Base-by-base conservation (phyloP, 2,113 vertebrate species). In the Australoheros scitulus region DNA sequence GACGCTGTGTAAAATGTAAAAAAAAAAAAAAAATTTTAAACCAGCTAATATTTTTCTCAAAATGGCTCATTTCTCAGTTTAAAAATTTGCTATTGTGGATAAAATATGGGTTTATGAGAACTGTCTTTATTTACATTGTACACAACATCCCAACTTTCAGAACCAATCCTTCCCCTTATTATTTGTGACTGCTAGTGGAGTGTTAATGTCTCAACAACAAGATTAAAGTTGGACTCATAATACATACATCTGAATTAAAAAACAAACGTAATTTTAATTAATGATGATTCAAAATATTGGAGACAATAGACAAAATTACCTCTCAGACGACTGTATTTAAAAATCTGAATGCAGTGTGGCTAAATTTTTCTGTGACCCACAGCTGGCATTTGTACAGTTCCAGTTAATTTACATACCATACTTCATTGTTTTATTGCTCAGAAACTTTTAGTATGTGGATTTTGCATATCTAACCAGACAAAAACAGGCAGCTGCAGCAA, bases 401-500 rank as follows among this genome's bases (percentile, higher is more conserved):
- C 17, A 58, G 14, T 50, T 1, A 22, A 63, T 61, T 36, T 52
- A n/a, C n/a, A n/a, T n/a, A 70, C 50, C 55, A 38, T 43, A 61
- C 22, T 60, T 83, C 24, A 76, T 58, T 52, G 65, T 18, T 52
- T 72, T 72, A 72, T 52, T 72, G 43, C 43, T 52, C 10, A 72
- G 3, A 72, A 76, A 26, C 6, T 2, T 32, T 10, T 29, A 59
- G 50, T 7, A 32, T 20, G 24, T 70, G 0, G 0, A 52, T 11
- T 74, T 81, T 61, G 22, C 14, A 70, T 13, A 78, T 68, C 7
- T 68, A 22, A 41, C n/a, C 20, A 43, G 29, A 81, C 41, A 52
- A 81, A 80, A 52, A 29, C 70, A 81, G 58, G 20, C 57, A 55
- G 77, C 56, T 50, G n/a, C 60, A 64, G 76, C 29, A 78, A 7